Base-by-base conservation (phyloP, 1,140 invertebrate species). In the Euura lappo region DNA sequence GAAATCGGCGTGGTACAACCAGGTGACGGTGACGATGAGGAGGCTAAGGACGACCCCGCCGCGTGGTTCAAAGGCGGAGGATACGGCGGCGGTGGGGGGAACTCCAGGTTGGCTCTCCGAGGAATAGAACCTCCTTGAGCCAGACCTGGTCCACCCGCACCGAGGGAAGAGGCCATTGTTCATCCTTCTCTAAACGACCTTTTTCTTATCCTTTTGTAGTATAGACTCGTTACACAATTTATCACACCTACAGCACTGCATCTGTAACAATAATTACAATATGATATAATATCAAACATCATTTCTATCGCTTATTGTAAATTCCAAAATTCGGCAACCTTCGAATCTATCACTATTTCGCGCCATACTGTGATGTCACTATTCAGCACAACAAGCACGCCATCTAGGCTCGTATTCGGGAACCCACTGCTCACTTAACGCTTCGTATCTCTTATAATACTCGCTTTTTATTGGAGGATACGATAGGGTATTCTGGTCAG, bases 71-170 rank as follows among this genome's bases (percentile, higher is more conserved):
- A 84, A 11, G 89, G 87, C 5, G 89, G 89, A 67, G 89, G 88
- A 72, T 89, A 89, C 42, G 88, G 84, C 60, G 89, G 89, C 72
- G 89, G 89, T 42, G 89, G 89, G 65, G 89, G 89, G 80, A 90
- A 90, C 75, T 90, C 86, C 76, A 89, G 80, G 77, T 85, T 86
- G 70, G 87, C 84, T 74, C 85, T 81, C 70, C 87, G 86, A 65
- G 84, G 79, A 70, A 75, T 65, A 74, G 75, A 72, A 6, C 78
- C 70, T 79, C 79, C 81, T 70, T 78, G 76, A 74, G 78, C 77
- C 83, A 66, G 71, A 77, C 79, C 79, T 75, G 78, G 72, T 69
- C 82, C 82, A 77, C 73, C 73, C n/a, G 76, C 69, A 65, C 81
- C 80, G 72, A 83, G 71, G 68, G 84, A 80, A 71, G 81, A 80